A percentile compares a stretch with the other conserved stretches of the same genome.
Conservation (phyloP, 2,113 vertebrate genomes). For the Lampris megalopsis region DNA sequence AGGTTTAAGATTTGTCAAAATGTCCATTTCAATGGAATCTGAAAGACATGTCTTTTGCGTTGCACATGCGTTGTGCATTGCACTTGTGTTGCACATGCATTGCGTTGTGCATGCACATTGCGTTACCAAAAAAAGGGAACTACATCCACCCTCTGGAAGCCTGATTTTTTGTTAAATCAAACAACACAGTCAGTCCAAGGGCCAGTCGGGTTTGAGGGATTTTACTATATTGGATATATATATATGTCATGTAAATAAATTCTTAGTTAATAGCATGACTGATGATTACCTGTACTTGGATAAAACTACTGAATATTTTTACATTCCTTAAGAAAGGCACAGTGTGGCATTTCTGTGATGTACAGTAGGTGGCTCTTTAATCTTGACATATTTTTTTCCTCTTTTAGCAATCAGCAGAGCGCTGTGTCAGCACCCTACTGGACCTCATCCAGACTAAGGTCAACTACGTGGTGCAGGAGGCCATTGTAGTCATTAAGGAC, state of each 20-base stretch:
- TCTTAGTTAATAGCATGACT: background rate
- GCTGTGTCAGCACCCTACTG: conserved; percentile 95
- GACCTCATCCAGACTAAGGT: conserved; percentile 99
- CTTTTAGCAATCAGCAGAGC: conserved; percentile 94
- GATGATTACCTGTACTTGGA: background rate
- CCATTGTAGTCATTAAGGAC: conserved; percentile 98
- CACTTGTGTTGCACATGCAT: no score
- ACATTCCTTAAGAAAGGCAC: background rate
- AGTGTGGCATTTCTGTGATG: conserved; percentile 4
- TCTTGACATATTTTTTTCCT: conserved; percentile 8
- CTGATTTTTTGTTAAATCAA: no score
- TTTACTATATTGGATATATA: no score
- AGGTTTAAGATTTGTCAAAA: no score
- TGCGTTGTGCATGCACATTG: no score
- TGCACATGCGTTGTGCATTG: no score
- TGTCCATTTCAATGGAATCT: no score
- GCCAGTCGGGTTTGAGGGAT: no score
- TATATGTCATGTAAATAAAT: background rate
- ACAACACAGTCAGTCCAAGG: no score
- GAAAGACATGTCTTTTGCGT: no score
- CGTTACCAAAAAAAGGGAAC: no score
- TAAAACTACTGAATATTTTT: background rate
- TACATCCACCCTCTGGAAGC: no score
- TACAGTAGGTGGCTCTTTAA: conserved; percentile 35
- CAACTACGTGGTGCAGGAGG: conserved; percentile 98